phyloP scores from a whole-genome alignment of 1,140 invertebrate species.

The Bursaphelenchus mucronatus region DNA sequence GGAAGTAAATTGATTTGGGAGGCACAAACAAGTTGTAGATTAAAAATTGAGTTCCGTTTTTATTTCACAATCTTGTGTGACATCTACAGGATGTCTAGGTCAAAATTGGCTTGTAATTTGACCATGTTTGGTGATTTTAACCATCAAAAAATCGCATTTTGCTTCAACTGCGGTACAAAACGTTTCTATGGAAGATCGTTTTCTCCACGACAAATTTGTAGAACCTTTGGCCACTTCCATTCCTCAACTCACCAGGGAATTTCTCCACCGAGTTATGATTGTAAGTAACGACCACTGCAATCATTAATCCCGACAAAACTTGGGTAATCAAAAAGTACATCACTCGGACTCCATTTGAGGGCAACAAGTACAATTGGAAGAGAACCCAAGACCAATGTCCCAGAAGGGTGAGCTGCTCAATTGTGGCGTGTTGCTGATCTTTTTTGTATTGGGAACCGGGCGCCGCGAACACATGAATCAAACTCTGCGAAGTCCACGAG shows the following conservation, averaged over 20 bases:
- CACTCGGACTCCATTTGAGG: constrained; percentile 40
- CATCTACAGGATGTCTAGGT: too few relatives aligned
- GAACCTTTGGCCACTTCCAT: too few relatives aligned
- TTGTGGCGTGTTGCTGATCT: constrained; percentile 43
- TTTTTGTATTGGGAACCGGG: constrained; percentile 37
- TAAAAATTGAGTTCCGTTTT: too few relatives aligned
- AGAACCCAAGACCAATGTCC: constrained; percentile 58
- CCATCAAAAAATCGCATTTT: too few relatives aligned
- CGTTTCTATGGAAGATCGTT: too few relatives aligned
- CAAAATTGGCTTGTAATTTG: too few relatives aligned
- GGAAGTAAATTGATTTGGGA: too few relatives aligned
- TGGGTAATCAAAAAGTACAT: constrained; percentile 54
- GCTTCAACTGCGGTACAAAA: too few relatives aligned
- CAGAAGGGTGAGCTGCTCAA: constrained; percentile 38
- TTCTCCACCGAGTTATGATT: constrained; percentile 60
- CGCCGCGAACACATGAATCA: constrained; percentile 50
- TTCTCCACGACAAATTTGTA: too few relatives aligned
- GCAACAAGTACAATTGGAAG: constrained; percentile 52
- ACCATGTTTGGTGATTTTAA: too few relatives aligned
- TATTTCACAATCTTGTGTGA: too few relatives aligned
- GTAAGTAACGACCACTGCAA: constrained; percentile 55
- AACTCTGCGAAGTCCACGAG: constrained; percentile 52
- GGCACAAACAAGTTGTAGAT: too few relatives aligned
- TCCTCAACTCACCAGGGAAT: constrained; percentile 43
- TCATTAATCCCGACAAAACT: constrained; percentile 49